Evolutionary conservation across 1,140 invertebrate genomes (phyloP).

Genomic region (Sminthurides bifidus): DNA sequence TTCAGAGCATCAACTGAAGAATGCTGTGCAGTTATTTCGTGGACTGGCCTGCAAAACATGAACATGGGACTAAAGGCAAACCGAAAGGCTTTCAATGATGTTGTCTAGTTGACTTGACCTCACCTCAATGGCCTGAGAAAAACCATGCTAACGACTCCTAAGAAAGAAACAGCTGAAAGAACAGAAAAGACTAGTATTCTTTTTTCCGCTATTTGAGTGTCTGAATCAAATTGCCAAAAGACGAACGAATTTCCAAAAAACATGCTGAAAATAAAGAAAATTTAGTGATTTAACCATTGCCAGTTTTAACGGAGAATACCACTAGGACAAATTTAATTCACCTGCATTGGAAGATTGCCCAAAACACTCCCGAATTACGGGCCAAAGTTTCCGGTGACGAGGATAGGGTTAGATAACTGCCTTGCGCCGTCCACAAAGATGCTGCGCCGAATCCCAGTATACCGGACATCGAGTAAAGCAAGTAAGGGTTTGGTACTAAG

Average conservation of each 20-base stretch:
- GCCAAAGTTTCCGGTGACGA: constrained; percentile 74
- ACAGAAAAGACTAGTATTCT: constrained; percentile 65
- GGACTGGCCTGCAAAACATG: too few species aligned
- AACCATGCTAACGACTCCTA: constrained; percentile 57
- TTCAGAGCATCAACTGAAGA: constrained; percentile 49
- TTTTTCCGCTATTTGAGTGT: constrained; percentile 50
- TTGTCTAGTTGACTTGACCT: too few species aligned
- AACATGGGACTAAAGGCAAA: too few species aligned
- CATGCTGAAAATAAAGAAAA: constrained; percentile 51
- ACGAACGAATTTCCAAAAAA: constrained; percentile 90
- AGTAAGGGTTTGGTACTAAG: constrained; percentile 63
- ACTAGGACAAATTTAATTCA: constrained; percentile 34
- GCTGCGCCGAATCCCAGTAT: constrained; percentile 81
- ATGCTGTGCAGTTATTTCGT: too few species aligned
- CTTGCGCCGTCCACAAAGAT: constrained; percentile 74
- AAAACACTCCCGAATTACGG: constrained; percentile 87
- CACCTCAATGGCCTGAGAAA: constrained; percentile 44
- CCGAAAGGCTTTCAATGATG: too few species aligned
- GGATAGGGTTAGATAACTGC: constrained; percentile 84
- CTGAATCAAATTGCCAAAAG: constrained; percentile 73
- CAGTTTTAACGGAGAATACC: not conserved
- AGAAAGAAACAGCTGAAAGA: constrained; percentile 48
- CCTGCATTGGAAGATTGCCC: constrained; percentile 86
- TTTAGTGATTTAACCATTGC: not conserved
- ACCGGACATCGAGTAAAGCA: constrained; percentile 71